Evolutionary conservation across 1,140 invertebrate genomes (phyloP).

Genomic region (Zeugodacus cucurbitae): DNA sequence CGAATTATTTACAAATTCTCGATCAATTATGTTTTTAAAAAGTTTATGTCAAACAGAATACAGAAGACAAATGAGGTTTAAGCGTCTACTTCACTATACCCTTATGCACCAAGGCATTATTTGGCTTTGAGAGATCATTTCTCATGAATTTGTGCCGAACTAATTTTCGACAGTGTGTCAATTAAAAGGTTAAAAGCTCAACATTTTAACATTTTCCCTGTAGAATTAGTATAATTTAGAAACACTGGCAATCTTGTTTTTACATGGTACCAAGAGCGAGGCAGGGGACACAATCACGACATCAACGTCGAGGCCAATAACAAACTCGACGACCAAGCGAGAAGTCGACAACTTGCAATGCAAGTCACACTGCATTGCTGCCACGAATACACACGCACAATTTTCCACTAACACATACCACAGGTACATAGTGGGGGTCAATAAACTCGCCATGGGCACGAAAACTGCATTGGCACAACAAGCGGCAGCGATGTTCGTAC

Average conservation of each 20-base stretch:
- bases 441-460: conserved; percentile 46
- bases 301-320: background rate
- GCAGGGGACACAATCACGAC: background rate
- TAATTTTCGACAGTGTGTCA: no score
- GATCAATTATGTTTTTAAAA: background rate
- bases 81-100: no score
- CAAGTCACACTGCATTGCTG: background rate
- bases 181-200: no score
- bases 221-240: no score
- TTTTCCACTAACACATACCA: background rate
- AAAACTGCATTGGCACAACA: conserved; percentile 33
- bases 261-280: no score
- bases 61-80: no score
- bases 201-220: no score
- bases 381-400: background rate
- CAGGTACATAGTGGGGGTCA: conserved; percentile 23
- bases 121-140: no score
- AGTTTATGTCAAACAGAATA: background rate
- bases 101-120: no score
- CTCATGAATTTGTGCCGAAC: no score
- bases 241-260: no score
- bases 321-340: background rate
- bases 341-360: background rate
- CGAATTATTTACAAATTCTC: background rate
- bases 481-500: background rate